Evolutionary conservation across 2,797 vertebrate species (phyloP), one percentile per base, ranked within the genome.

Genomic region (Amazonetta brasiliensis): DNA sequence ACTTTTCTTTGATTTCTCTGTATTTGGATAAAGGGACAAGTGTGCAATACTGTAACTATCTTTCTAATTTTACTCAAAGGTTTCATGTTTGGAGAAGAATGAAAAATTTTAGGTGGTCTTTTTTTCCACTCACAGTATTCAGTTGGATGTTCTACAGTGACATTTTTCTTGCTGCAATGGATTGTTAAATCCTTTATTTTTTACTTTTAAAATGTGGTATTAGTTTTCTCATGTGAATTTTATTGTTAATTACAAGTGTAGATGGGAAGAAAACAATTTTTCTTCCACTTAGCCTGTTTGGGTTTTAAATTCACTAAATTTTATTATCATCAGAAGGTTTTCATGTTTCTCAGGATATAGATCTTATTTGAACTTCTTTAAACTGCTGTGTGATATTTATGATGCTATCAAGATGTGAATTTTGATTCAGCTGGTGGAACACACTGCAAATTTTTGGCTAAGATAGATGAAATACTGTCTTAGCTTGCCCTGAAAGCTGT

Each of bases 181-280:
- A 4, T 44, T 76, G 23, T 41, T 82, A 52, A 73, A 68, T 79
- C 18, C 11, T 54, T 39, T 60, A 50, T 50, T 52, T 13, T 58
- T 33, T 33, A 44, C n/a, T 66, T 15, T 46, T 67, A 33, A 21
- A 35, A 43, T 33, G 12, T 48, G 22, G 11, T 85, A 9, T 31
- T 87, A 52, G 12, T 76, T 23, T 54, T 87, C 22, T 94, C 30
- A 25, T 8, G 25, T 8, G 28, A 76, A 50, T 84, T 68, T 58
- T 92, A 26, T 6, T 71, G 2, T 76, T 87, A 81, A 31, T 17
- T 79, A 3, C 44, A 69, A 17, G 19, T 54, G 13, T 33, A 22
- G 20, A 33, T 54, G 11, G 33, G 56, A 84, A 72, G 8, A 68
- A 33, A 2, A 0, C 1, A 0, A 8, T 59, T 62, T 22, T 14